Conservation (phyloP, 2,113 vertebrate genomes). For the Urocynchramus pylzowi region DNA sequence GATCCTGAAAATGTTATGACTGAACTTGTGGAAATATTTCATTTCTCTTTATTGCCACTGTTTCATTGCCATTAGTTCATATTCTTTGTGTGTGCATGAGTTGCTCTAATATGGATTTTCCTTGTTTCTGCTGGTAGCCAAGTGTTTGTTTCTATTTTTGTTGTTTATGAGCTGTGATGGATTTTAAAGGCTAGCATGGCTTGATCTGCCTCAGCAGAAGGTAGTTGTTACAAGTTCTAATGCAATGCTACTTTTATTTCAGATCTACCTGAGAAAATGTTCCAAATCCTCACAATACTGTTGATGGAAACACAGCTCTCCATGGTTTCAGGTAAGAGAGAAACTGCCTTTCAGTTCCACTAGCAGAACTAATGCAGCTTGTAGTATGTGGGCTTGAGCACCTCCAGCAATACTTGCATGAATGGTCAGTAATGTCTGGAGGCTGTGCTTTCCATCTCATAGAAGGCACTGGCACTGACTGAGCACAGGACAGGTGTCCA, state of each 20-base stretch:
- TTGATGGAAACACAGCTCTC: constrained; percentile 28
- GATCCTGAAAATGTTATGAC: background rate
- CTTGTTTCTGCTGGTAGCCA: background rate
- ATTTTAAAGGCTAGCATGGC: background rate
- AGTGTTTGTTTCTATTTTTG: background rate
- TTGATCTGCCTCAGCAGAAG: background rate
- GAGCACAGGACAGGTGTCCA: fast-evolving
- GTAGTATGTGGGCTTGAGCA: background rate
- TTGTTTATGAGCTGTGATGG: background rate
- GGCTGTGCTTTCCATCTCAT: background rate
- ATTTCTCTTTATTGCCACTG: background rate
- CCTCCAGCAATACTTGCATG: background rate
- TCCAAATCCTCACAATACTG: background rate
- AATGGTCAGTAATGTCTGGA: background rate
- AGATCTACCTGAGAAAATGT: constrained; percentile 56
- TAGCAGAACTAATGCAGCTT: background rate
- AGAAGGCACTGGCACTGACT: background rate
- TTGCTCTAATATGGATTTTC: background rate
- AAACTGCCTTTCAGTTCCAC: background rate
- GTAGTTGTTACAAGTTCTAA: background rate
- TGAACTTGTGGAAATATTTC: background rate
- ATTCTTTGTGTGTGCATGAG: background rate
- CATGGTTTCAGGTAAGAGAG: constrained; percentile 33
- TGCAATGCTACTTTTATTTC: constrained; percentile 6
- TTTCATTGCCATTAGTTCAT: background rate